These are phyloP conservation scores for Betta splendens DNA, from an alignment of 2,797 vertebrate genomes.

Conservation along the genomic window DNA sequence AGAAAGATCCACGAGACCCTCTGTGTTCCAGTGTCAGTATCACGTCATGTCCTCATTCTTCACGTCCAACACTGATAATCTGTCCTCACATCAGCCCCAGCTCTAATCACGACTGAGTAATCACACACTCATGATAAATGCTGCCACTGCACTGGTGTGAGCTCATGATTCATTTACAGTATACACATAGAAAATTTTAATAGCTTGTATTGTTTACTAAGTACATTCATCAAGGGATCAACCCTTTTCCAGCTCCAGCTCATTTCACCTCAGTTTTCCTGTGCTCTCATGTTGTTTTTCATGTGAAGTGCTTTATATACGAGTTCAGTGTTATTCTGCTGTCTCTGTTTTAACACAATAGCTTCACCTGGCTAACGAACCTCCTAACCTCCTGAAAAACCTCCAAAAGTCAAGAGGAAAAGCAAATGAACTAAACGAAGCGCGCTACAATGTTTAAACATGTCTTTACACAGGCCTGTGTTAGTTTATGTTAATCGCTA, in stretches of 20 bases:
- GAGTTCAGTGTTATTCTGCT: background rate
- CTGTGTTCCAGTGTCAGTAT: constrained; percentile 30
- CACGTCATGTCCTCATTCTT: constrained; percentile 43
- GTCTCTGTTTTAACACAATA: constrained; percentile 2
- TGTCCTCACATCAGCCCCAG: constrained; percentile 13
- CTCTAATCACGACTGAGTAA: constrained; percentile 17
- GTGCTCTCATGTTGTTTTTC: constrained; percentile 20
- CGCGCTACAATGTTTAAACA: background rate
- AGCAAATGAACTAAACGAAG: background rate
- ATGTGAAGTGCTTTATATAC: background rate
- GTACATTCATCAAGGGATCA: no score
- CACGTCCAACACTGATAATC: constrained; percentile 19
- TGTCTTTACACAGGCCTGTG: background rate
- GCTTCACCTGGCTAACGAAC: background rate
- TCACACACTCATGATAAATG: constrained; percentile 6
- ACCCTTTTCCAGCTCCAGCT: no score
- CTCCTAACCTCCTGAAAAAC: background rate
- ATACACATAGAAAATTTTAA: no score
- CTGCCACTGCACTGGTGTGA: no score
- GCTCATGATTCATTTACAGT: no score
- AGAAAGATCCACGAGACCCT: constrained; percentile 35
- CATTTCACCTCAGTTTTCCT: no score
- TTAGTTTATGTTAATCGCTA: background rate
- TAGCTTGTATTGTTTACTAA: no score
- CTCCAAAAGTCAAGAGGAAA: background rate